A percentile compares a stretch with the other conserved stretches of the same genome.
Evolutionary conservation across 2,113 vertebrate species (phyloP).

Genomic region (Calidris pygmaea): DNA sequence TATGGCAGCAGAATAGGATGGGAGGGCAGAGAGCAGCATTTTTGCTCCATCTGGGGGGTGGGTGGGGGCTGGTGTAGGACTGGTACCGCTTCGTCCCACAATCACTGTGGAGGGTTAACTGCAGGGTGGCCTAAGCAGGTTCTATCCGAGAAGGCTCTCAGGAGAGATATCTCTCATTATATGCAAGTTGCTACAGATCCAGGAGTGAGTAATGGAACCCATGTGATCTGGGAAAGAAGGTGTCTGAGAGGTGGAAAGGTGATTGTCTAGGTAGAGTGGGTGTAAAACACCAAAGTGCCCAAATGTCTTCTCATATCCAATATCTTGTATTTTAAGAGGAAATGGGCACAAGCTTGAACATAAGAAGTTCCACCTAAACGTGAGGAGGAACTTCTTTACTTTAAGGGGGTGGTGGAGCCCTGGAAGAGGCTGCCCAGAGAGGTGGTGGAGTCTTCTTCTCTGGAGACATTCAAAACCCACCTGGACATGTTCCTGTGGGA

Average conservation of each 20-base stretch:
- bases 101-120: neutral
- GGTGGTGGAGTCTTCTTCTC: too few species aligned
- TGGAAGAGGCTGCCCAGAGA: too few species aligned
- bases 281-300: neutral
- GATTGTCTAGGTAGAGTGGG: neutral
- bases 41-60: neutral
- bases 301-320: neutral
- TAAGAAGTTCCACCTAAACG: too few species aligned
- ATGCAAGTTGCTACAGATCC: neutral
- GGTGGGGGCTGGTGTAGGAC: accelerated
- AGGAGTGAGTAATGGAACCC: neutral
- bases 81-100: neutral
- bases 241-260: neutral
- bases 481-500: too few species aligned
- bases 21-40: neutral
- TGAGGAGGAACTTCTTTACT: too few species aligned
- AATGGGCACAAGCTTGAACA: too few species aligned
- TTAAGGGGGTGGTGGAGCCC: too few species aligned
- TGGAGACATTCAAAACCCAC: too few species aligned
- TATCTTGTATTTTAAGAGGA: too few species aligned
- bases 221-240: neutral
- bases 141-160: neutral
- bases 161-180: neutral
- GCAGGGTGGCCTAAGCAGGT: neutral
- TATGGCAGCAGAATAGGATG: neutral